Evolutionary conservation across 30 jellyfish, hydroid and myxozoan genomes (phyloP), one percentile per base, ranked within the genome.

Genomic region (Nemopilema nomurai): DNA sequence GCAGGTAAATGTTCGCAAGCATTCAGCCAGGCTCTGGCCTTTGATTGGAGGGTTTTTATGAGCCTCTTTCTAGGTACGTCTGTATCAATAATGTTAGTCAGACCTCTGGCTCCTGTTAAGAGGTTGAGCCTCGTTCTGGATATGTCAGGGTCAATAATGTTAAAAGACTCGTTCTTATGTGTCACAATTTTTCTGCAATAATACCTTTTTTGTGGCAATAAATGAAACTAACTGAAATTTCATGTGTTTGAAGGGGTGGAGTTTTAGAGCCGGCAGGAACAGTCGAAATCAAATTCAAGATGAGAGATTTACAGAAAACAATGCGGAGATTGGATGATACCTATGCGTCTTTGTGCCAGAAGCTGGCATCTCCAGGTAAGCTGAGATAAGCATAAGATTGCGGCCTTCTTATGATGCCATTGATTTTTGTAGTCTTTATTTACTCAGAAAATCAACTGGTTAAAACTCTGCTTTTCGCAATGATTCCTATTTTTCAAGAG

Each of bases 221-320:
- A n/a, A n/a, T n/a, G n/a, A n/a, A n/a, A n/a, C n/a, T 41, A 13
- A 41, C 13, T 41, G 9, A 13, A 41, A 71, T 83, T 16, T n/a
- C 33, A 65, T 64, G 53, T n/a, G 16, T 51, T 81, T 41, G 9
- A 51, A 89, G 98, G 70, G 98, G 98, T 53, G 98, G 98, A 20
- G 96, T 95, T n/a, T 86, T 95, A 24, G 99, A 95, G 81, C 97
- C 99, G 8, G 91, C 99, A 19, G 99, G 99, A 19, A 89, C 97
- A 52, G 81, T 96, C 23, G 94, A 84, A 77, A 90, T 95, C 80
- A 95, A 95, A 57, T 95, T 85, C 85, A 87, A 86, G 67, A 69
- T 68, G 81, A 95, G 85, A 82, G 99, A 95, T 63, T 29, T 95
- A 74, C 92, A 90, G 69, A 90, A 90, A 74, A 72, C 96, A 24